Evolutionary conservation across 2,888 invertebrate genomes (phyloP).

Genomic region (Brassicogethes aeneus): DNA sequence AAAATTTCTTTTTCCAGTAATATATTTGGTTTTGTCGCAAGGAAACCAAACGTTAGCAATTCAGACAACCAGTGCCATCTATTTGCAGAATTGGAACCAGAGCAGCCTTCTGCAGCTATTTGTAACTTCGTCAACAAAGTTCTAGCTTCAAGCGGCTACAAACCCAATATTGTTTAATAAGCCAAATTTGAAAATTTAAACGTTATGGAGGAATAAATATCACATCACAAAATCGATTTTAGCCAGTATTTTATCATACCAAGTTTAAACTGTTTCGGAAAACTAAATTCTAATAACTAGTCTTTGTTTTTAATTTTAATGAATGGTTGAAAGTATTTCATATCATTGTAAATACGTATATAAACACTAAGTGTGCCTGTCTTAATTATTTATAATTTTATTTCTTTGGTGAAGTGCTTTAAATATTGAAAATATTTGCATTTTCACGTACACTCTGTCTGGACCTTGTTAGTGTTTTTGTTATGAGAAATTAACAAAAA

Average conservation of each 20-base stretch:
- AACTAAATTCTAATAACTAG: constrained; percentile 27
- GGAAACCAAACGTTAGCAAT: constrained; percentile 66
- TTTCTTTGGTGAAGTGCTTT: constrained; percentile 35
- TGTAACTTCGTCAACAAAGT: constrained; percentile 83
- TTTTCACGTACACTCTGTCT: constrained; percentile 18
- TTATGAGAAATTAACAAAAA: constrained; percentile 31
- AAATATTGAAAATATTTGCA: constrained; percentile 38
- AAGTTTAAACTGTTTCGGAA: neutral
- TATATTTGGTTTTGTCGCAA: constrained; percentile 93
- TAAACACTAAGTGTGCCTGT: constrained; percentile 33
- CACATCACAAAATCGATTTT: constrained; percentile 18
- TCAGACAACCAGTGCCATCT: constrained; percentile 95
- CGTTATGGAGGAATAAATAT: constrained; percentile 12
- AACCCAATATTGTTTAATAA: constrained; percentile 46
- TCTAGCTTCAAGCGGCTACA: constrained; percentile 49
- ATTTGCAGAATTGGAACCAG: constrained; percentile 90
- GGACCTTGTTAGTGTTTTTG: constrained; percentile 32
- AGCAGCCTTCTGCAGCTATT: constrained; percentile 90
- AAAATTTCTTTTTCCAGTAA: constrained; percentile 49
- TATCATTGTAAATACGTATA: constrained; percentile 22
- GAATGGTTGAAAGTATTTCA: constrained; percentile 6
- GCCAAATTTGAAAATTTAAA: constrained; percentile 5
- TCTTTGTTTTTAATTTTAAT: constrained; percentile 21
- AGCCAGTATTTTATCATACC: constrained; percentile 1
- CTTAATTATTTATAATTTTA: constrained; percentile 17